phyloP scores from a whole-genome alignment of 2,113 vertebrate genomes.

The Lanius ludovicianus region DNA sequence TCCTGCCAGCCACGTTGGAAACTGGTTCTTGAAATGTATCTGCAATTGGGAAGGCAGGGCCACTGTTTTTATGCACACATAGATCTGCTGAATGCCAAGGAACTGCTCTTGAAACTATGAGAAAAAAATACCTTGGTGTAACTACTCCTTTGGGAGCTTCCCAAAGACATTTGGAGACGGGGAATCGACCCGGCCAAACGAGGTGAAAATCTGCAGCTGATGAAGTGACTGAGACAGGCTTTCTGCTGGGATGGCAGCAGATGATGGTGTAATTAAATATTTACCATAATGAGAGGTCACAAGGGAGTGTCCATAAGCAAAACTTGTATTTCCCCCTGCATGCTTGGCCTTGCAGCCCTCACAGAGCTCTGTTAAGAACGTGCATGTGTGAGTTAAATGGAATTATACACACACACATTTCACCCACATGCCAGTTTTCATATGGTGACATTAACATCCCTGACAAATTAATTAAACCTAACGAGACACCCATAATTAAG shows the following conservation, averaged over 20 bases:
- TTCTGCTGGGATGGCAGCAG: background rate
- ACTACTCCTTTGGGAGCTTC: background rate
- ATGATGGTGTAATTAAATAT: constrained; percentile 6
- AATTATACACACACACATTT: background rate
- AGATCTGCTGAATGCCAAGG: fast-evolving
- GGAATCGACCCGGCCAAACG: background rate
- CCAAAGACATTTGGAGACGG: background rate
- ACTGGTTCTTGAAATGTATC: background rate
- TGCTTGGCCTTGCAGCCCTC: background rate
- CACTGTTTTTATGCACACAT: background rate
- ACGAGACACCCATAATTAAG: constrained; percentile 27
- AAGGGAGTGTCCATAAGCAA: background rate
- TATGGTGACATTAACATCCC: background rate
- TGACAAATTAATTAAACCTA: constrained; percentile 30
- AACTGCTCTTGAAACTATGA: background rate
- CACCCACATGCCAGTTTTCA: background rate
- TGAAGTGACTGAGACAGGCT: background rate
- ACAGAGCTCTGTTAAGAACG: background rate
- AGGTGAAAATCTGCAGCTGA: background rate
- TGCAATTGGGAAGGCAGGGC: background rate
- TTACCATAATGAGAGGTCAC: background rate
- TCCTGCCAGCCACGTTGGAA: background rate
- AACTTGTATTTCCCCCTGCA: background rate
- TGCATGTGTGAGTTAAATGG: background rate
- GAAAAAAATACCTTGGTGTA: background rate